Evolutionary conservation across 2,797 vertebrate species (phyloP), one percentile per base, ranked within the genome.

Genomic region (Nasua narica): DNA sequence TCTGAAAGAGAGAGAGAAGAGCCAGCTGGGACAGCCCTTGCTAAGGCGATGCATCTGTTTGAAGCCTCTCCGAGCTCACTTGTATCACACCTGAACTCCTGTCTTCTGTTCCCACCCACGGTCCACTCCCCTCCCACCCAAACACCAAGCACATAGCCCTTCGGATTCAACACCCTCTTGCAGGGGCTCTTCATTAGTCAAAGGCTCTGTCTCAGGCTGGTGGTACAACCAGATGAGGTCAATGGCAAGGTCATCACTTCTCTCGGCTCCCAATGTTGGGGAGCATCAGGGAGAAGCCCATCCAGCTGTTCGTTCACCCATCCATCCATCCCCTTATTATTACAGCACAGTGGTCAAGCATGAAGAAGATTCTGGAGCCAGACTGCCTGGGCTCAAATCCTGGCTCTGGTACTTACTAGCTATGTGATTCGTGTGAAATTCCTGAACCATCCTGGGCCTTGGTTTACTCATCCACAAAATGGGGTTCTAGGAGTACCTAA

Each of bases 1-100:
- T 95, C 84, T 50, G 76, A 83, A 65, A 67, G 35, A 92, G 62
- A 91, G 83, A 93, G 87, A 86, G 84, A 91, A 94, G 35, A 84
- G 58, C 85, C 62, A 67, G 32, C 78, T 60, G 1, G 72, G 43
- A 74, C 32, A 18, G 32, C 52, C 62, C 60, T 35, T 50, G 87
- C 54, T 70, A 91, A 56, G 69, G 69, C 32, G 48, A 52, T 56
- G 6, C n/a, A 35, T 89, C 54, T 74, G 40, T 74, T 25, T 5
- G n/a, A 56, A 86, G 43, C 67, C 19, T 50, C 35, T 65, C 19
- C 32, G 32, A 18, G 48, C 65, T 95, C 46, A 9, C n/a, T 86
- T 35, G 54, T 76, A 7, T 58, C 46, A 29, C 91, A 77, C 65
- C 83, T 95, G 78, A 88, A 56, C 18, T 74, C 48, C 15, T 1